A percentile compares a stretch with the other conserved stretches of the same genome.
Conservation (phyloP, 2,113 vertebrate species). For the Erythrocercus mccallii region DNA sequence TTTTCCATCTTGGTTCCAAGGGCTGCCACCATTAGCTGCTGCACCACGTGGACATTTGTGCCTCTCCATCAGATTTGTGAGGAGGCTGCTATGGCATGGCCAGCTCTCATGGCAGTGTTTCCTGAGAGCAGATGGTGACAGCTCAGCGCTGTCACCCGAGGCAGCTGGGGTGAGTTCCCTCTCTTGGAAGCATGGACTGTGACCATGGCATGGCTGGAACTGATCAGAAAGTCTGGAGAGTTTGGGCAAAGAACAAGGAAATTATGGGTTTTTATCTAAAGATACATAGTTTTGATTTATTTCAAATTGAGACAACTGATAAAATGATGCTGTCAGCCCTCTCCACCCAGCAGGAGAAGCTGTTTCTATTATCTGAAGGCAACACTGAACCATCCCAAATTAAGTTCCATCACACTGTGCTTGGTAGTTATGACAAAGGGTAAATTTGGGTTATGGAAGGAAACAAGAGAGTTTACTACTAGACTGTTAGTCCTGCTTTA, state of each 20-base stretch:
- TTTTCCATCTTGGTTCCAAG: constrained; percentile 58
- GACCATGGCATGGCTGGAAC: neutral
- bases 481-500: neutral
- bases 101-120: constrained; percentile 47
- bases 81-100: constrained; percentile 10
- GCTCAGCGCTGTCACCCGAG: neutral
- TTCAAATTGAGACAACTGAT: neutral
- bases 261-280: neutral
- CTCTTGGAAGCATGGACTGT: neutral
- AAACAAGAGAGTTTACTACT: neutral
- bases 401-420: neutral
- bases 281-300: neutral
- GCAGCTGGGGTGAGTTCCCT: constrained; percentile 9
- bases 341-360: neutral
- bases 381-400: neutral
- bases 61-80: constrained; percentile 6
- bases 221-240: neutral
- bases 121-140: constrained; percentile 53
- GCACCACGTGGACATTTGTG: constrained; percentile 44
- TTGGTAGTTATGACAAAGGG: neutral
- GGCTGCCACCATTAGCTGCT: constrained; percentile 34
- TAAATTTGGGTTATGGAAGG: neutral
- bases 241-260: neutral
- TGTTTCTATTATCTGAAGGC: neutral
- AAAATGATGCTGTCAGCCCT: neutral